These are phyloP conservation scores for Zoanthus sociatus DNA, from an alignment of 92 coral and sea anemone species.

Conservation along the genomic window DNA sequence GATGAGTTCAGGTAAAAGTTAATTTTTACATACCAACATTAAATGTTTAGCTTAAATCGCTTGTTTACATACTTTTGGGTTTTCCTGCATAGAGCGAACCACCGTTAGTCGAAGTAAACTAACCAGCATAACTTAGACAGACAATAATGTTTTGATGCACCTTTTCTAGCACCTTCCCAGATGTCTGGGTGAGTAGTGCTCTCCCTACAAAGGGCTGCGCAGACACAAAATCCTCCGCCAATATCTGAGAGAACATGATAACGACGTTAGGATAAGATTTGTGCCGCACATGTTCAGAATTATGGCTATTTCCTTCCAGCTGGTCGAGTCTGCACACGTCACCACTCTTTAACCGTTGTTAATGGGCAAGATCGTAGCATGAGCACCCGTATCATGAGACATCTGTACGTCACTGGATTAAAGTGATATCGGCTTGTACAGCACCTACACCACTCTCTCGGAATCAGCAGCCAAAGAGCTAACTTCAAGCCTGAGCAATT, in stretches of 20 bases:
- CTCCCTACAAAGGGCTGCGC: constrained; percentile 13
- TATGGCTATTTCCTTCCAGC: constrained; percentile 16
- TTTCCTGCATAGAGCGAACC: background rate
- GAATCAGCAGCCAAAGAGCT: background rate
- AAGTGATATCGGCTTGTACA: background rate
- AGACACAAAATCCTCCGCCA: constrained; percentile 8
- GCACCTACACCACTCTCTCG: constrained; percentile 4
- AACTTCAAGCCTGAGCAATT: background rate
- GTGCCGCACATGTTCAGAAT: constrained; percentile 13
- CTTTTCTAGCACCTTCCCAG: constrained; percentile 41
- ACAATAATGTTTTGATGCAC: constrained; percentile 2
- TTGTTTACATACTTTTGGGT: background rate
- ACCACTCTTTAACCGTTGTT: background rate
- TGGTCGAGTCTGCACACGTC: constrained; percentile 31
- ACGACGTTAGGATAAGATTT: constrained; percentile 1
- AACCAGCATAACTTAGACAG: constrained; percentile 19
- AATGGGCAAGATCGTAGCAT: constrained; percentile 3
- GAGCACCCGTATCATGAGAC: constrained; percentile 13
- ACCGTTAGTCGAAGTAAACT: constrained; percentile 33
- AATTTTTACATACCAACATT: constrained; percentile 3
- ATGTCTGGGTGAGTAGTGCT: constrained; percentile 35
- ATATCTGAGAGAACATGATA: background rate
- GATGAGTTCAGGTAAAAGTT: background rate
- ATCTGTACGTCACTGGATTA: background rate
- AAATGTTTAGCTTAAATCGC: constrained; percentile 1